Conservation (phyloP, 1,140 invertebrate genomes). For the Pinna nobilis region DNA sequence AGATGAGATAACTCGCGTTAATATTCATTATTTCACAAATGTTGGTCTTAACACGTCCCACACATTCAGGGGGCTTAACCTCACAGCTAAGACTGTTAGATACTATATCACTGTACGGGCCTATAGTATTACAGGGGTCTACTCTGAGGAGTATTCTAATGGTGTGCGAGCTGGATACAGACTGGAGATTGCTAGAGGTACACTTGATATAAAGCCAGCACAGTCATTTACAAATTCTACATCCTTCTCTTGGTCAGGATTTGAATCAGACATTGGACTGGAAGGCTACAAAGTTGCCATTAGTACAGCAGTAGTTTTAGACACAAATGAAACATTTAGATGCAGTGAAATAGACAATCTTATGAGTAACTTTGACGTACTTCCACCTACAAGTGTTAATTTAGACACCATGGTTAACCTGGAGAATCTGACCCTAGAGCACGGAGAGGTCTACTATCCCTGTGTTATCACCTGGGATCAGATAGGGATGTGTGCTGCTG, state of each 20-base stretch:
- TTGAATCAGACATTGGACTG: slow-evolving; percentile 51
- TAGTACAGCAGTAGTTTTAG: neutral
- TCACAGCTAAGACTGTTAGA: slow-evolving; percentile 47
- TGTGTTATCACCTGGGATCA: slow-evolving; percentile 34
- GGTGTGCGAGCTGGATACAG: slow-evolving; percentile 50
- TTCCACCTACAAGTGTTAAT: slow-evolving; percentile 5
- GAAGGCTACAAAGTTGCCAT: slow-evolving; percentile 33
- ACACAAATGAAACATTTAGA: slow-evolving; percentile 4
- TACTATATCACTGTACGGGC: slow-evolving; percentile 56
- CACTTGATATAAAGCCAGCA: slow-evolving; percentile 9
- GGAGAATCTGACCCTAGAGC: slow-evolving; percentile 26
- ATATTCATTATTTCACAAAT: slow-evolving; percentile 48
- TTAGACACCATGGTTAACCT: slow-evolving; percentile 22
- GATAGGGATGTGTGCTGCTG: slow-evolving; percentile 26
- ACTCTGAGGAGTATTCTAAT: slow-evolving; percentile 47
- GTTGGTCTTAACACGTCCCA: slow-evolving; percentile 44
- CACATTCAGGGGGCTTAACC: slow-evolving; percentile 42
- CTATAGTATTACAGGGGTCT: slow-evolving; percentile 50
- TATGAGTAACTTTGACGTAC: slow-evolving; percentile 17
- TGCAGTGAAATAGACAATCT: slow-evolving; percentile 11
- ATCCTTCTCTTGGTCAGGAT: slow-evolving; percentile 42
- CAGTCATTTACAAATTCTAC: slow-evolving; percentile 37
- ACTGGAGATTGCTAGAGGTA: slow-evolving; percentile 35
- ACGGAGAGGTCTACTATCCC: slow-evolving; percentile 36
- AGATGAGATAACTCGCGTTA: slow-evolving; percentile 20